Base-by-base conservation (phyloP, 1,140 invertebrate species). In the Scaptodrosophila lebanonensis region DNA sequence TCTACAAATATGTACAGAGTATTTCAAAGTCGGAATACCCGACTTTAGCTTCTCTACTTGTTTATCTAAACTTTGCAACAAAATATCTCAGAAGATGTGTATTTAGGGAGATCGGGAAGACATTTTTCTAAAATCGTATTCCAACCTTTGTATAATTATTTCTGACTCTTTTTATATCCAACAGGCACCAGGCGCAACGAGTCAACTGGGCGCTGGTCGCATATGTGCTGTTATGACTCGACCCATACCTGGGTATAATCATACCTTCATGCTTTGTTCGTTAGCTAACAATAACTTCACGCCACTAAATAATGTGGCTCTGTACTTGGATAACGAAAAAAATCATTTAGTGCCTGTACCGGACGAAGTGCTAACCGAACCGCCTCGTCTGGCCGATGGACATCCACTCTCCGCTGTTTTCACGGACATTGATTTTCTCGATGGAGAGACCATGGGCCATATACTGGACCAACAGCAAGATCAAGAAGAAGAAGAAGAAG, bases 241-340 rank as follows among this genome's bases (percentile, higher is more conserved):
- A 4, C 82, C 84, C 4, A 72, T 84, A 20, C 72, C 84, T 6
- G 84, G 84, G n/a, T 86, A 86, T 11, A 65, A 44, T 88, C 89
- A 17, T 90, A 93, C 85, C 87, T 93, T 71, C 87, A 93, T 85
- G 92, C 92, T 47, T 84, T 93, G 48, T 91, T 91, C 25, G 89
- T 90, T 57, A 76, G 91, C 93, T 56, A 90, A 92, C 49, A 90
- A 93, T 30, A 91, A 91, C 44, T 89, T 92, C 22, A 91, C 91
- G 30, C 91, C 92, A 4, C 87, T 94, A 3, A 92, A 93, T 76
- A 93, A 93, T 53, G 91, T 92, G 53, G 89, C 91, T 0, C 83
- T 93, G 2, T 88, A 90, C 45, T 66, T 90, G 45, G 89, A 90
- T 29, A 60, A 36, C 29, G 67, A 83, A 48, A 88, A 89, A 60